Evolutionary conservation across 2,888 invertebrate genomes (phyloP).

Genomic region (Theristus sp.): DNA sequence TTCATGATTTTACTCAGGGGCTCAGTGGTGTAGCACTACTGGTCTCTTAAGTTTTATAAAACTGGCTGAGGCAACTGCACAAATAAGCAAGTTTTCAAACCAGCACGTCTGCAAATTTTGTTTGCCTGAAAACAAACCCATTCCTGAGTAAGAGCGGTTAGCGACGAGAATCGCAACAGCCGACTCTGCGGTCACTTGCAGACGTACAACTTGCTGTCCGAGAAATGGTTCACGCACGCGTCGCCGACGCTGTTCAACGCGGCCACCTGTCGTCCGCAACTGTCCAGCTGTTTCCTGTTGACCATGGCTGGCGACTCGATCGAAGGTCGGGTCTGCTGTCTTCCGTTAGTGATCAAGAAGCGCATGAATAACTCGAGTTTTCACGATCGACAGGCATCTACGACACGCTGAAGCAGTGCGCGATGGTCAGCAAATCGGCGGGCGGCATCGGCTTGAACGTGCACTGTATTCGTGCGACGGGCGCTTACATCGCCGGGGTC

Average conservation of each 20-base stretch:
- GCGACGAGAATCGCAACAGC: too few species aligned
- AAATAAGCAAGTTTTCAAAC: too few species aligned
- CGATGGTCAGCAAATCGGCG: conserved; percentile 82
- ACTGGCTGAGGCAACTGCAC: too few species aligned
- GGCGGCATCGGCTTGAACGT: conserved; percentile 92
- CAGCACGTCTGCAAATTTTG: too few species aligned
- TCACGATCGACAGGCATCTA: conserved; percentile 23
- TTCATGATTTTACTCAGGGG: too few species aligned
- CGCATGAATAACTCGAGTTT: too few species aligned
- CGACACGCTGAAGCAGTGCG: conserved; percentile 42
- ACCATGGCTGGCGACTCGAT: conserved; percentile 73
- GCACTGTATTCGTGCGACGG: conserved; percentile 79
- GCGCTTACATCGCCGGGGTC: conserved; percentile 66
- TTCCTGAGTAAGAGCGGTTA: too few species aligned
- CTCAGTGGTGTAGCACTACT: too few species aligned
- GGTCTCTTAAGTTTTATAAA: too few species aligned
- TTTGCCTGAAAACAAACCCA: too few species aligned
- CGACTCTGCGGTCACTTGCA: conserved; percentile 14
- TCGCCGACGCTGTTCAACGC: conserved; percentile 92
- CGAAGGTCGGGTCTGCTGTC: conserved; percentile 12
- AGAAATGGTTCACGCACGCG: conserved; percentile 88
- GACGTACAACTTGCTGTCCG: conserved; percentile 84
- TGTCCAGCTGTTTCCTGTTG: conserved; percentile 80
- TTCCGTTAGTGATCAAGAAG: neutral
- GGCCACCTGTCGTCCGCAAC: conserved; percentile 69